Evolutionary conservation across 1,140 invertebrate species (phyloP).

Genomic region (Sminthurides bifidus): DNA sequence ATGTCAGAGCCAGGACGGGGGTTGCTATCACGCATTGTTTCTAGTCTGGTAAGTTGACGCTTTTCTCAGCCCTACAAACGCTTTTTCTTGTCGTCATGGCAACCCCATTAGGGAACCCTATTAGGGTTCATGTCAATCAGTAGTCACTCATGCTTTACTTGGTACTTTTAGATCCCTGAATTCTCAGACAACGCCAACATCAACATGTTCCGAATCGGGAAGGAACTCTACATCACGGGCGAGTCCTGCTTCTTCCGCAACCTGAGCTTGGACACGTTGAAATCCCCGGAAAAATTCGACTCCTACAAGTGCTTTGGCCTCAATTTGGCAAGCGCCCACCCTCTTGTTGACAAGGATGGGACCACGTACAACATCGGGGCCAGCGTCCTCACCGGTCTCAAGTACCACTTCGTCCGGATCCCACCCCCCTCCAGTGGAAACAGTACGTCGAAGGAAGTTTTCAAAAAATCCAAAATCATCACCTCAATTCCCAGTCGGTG

Average conservation of each 20-base stretch:
- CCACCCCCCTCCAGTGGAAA: constrained; percentile 16
- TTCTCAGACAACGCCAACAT: constrained; percentile 39
- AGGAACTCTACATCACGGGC: constrained; percentile 38
- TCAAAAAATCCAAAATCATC: constrained; percentile 21
- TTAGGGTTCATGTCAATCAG: neutral
- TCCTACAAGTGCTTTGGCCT: constrained; percentile 34
- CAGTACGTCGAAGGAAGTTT: constrained; percentile 9
- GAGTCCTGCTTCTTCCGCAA: constrained; percentile 33
- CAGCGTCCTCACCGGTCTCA: constrained; percentile 26
- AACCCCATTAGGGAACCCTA: neutral
- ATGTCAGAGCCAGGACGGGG: constrained; percentile 38
- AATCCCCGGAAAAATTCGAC: constrained; percentile 20
- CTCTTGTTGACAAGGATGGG: constrained; percentile 36
- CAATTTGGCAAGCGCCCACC: constrained; percentile 36
- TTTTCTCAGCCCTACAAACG: neutral
- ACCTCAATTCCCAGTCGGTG: constrained; percentile 14
- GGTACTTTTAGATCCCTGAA: constrained; percentile 32
- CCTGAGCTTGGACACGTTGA: constrained; percentile 33
- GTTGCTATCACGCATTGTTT: constrained; percentile 35
- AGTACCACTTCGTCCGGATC: constrained; percentile 34
- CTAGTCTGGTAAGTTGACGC: constrained; percentile 27
- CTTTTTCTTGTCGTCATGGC: neutral
- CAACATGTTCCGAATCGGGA: constrained; percentile 36
- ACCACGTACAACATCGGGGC: constrained; percentile 38
- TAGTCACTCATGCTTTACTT: neutral